phyloP scores from a whole-genome alignment of 2,888 invertebrate species.

The Ophonus ardosiacus region DNA sequence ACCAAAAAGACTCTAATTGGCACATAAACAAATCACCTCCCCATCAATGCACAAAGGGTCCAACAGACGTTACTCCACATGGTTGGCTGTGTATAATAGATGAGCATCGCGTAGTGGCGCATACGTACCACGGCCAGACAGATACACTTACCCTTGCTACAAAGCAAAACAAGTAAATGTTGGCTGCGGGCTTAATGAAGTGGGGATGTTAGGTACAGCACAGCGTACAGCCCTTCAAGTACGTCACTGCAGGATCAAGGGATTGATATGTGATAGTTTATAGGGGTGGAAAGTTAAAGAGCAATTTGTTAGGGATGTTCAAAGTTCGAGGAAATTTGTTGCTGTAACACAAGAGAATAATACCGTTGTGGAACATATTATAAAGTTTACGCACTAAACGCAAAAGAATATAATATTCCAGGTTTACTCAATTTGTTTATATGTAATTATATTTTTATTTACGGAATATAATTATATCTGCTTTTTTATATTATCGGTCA shows the following conservation, averaged over 20 bases:
- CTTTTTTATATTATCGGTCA: no score
- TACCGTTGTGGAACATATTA: no score
- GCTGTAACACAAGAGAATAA: neutral
- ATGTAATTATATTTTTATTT: no score
- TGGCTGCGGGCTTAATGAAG: neutral
- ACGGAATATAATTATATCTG: no score
- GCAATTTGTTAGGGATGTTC: neutral
- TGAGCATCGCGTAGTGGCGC: neutral
- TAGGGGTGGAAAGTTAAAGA: neutral
- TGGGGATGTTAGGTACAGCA: neutral
- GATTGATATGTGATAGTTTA: neutral
- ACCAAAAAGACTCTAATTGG: conserved; percentile 8
- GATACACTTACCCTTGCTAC: no score
- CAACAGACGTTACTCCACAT: conserved; percentile 13
- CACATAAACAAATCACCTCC: conserved; percentile 8
- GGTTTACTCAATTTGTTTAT: no score
- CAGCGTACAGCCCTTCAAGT: neutral
- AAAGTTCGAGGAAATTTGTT: neutral
- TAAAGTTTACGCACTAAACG: no score
- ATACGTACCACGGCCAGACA: neutral
- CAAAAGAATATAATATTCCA: no score
- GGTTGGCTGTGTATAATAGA: conserved; percentile 35
- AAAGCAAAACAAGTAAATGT: neutral
- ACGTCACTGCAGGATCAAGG: neutral
- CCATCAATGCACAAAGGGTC: neutral